A percentile compares a stretch with the other conserved stretches of the same genome.
Evolutionary conservation across 2,797 vertebrate genomes (phyloP).

Genomic region (Pseudotriccus pelzelni): DNA sequence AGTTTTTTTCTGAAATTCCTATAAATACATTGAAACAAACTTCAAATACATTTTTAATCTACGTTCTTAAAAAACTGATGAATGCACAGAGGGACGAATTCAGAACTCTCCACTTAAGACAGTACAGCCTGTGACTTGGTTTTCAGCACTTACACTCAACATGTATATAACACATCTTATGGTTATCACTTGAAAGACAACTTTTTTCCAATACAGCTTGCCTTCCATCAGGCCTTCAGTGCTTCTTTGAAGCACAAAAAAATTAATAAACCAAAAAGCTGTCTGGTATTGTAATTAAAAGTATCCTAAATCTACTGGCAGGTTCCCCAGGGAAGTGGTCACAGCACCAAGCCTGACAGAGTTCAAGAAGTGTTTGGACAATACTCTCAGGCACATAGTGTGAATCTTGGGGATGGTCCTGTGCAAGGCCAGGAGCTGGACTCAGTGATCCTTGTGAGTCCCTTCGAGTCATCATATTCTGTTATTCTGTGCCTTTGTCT

Average conservation of each 20-base stretch:
- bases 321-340: neutral
- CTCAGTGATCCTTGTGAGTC: neutral
- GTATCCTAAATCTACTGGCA: neutral
- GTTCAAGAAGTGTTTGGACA: neutral
- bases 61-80: neutral
- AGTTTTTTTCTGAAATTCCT: neutral
- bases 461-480: neutral
- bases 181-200: neutral
- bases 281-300: neutral
- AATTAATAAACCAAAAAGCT: neutral
- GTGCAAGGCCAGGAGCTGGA: neutral
- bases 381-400: neutral
- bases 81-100: neutral
- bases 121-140: neutral
- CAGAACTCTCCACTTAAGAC: neutral
- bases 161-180: neutral
- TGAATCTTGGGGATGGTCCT: neutral
- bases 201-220: neutral
- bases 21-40: neutral
- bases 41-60: neutral
- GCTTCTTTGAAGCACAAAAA: neutral
- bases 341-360: neutral
- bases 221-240: neutral
- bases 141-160: neutral
- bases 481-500: neutral